These are phyloP conservation scores for Chascanopsetta lugubris DNA, from an alignment of 2,113 vertebrate species.

Conservation along the genomic window DNA sequence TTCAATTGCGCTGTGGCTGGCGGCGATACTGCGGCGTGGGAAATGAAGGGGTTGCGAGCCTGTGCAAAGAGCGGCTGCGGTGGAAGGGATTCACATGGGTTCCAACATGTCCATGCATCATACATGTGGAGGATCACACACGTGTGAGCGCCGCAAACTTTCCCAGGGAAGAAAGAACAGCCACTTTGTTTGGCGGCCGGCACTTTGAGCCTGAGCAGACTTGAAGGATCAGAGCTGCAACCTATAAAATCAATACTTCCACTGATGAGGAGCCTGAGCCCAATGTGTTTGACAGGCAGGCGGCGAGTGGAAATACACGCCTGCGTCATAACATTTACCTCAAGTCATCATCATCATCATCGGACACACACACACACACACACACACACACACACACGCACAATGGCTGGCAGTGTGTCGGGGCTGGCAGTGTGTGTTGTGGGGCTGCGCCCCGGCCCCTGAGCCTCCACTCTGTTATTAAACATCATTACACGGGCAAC, in stretches of 20 bases:
- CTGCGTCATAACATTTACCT: slow-evolving; percentile 72
- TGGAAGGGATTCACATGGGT: neutral
- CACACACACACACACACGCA: slow-evolving; percentile 36
- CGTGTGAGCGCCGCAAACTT: slow-evolving; percentile 4
- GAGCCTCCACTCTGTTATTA: slow-evolving; percentile 66
- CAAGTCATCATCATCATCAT: slow-evolving; percentile 64
- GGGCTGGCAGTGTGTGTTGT: slow-evolving; percentile 61
- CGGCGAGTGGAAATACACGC: slow-evolving; percentile 58
- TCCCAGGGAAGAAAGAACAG: slow-evolving; percentile 26
- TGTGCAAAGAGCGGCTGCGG: slow-evolving; percentile 3
- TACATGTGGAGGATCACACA: slow-evolving; percentile 36
- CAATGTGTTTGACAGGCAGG: slow-evolving; percentile 61
- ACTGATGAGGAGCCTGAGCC: slow-evolving; percentile 19
- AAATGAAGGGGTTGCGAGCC: slow-evolving; percentile 26
- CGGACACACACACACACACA: slow-evolving; percentile 1
- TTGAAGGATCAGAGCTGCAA: slow-evolving; percentile 23
- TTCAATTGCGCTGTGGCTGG: slow-evolving; percentile 39
- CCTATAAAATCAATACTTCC: slow-evolving; percentile 41
- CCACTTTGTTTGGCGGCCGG: slow-evolving; percentile 35
- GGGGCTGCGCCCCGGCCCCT: slow-evolving; percentile 17
- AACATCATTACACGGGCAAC: slow-evolving; percentile 64
- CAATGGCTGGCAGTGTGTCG: slow-evolving; percentile 68
- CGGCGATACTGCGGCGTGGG: slow-evolving; percentile 39
- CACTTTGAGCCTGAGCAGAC: slow-evolving; percentile 13
- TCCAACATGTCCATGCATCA: slow-evolving; percentile 42